Evolutionary conservation across 2,888 invertebrate genomes (phyloP).

Genomic region (Epistrophella euchroma): DNA sequence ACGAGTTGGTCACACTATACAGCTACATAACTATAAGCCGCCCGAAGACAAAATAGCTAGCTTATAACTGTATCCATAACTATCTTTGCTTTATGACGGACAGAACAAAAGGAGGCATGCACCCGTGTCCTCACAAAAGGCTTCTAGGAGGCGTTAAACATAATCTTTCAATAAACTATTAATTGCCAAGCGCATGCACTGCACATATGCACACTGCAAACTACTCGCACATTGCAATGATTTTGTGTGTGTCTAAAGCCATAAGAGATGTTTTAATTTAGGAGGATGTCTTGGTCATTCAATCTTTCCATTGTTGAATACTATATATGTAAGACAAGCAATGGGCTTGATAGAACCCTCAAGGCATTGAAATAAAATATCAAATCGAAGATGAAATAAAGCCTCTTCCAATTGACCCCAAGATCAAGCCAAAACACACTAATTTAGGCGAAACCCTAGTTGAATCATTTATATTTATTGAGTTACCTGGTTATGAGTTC

Average conservation of each 20-base stretch:
- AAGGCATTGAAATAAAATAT: conserved; percentile 68
- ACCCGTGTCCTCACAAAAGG: conserved; percentile 19
- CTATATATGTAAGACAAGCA: conserved; percentile 61
- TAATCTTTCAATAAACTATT: conserved; percentile 75
- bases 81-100: conserved; percentile 11
- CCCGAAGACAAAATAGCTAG: conserved; percentile 43
- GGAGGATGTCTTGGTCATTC: conserved; percentile 67
- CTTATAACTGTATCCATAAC: conserved; percentile 69
- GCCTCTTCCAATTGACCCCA: conserved; percentile 61
- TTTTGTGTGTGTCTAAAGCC: conserved; percentile 70
- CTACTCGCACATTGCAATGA: conserved; percentile 40
- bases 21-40: conserved; percentile 35
- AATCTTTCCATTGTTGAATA: conserved; percentile 43
- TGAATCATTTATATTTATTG: conserved; percentile 74
- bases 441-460: conserved; percentile 72
- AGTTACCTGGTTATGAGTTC: conserved; percentile 56
- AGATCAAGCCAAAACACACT: conserved; percentile 68
- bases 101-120: conserved; percentile 39
- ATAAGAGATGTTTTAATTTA: conserved; percentile 76
- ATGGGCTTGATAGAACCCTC: conserved; percentile 70
- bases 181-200: conserved; percentile 67
- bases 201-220: conserved; percentile 13
- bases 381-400: conserved; percentile 55
- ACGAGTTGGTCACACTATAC: conserved; percentile 72
- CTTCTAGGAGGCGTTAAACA: conserved; percentile 64